phyloP scores from a whole-genome alignment of 2,113 vertebrate species.

The Danionella cerebrum region DNA sequence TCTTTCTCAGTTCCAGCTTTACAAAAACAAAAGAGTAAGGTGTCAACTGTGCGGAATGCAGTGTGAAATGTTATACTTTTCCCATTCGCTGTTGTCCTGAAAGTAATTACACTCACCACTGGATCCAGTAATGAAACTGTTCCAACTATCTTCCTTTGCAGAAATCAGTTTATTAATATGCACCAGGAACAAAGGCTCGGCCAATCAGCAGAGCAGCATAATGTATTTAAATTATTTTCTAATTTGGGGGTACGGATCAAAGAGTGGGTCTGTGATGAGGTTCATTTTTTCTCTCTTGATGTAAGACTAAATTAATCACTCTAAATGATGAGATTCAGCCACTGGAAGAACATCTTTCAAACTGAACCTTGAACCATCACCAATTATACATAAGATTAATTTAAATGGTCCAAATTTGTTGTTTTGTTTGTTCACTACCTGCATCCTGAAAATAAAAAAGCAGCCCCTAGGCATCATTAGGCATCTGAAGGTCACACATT shows the following conservation, averaged over 20 bases:
- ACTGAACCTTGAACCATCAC: constrained; percentile 48
- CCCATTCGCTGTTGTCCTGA: constrained; percentile 82
- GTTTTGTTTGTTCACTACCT: constrained; percentile 39
- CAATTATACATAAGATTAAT: constrained; percentile 48
- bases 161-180: constrained; percentile 26
- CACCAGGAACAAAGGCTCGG: constrained; percentile 10
- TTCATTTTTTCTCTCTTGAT: constrained; percentile 25
- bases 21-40: background rate
- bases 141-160: constrained; percentile 65
- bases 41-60: constrained; percentile 3
- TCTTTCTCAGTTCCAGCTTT: background rate
- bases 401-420: constrained; percentile 35
- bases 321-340: constrained; percentile 18
- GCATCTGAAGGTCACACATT: constrained; percentile 46
- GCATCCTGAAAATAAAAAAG: constrained; percentile 28
- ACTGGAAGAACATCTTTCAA: constrained; percentile 39
- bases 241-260: constrained; percentile 15
- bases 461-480: constrained; percentile 6
- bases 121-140: constrained; percentile 34
- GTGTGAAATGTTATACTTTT: constrained; percentile 28
- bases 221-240: constrained; percentile 29
- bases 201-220: constrained; percentile 25
- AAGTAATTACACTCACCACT: constrained; percentile 55
- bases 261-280: background rate
- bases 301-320: constrained; percentile 25